Percentiles rank a stretch among this genome's conserved stretches.
These are phyloP conservation scores for Aurelia coerulea DNA, from an alignment of 30 jellyfish, hydroid and myxozoan genomes.

Conservation along the genomic window DNA sequence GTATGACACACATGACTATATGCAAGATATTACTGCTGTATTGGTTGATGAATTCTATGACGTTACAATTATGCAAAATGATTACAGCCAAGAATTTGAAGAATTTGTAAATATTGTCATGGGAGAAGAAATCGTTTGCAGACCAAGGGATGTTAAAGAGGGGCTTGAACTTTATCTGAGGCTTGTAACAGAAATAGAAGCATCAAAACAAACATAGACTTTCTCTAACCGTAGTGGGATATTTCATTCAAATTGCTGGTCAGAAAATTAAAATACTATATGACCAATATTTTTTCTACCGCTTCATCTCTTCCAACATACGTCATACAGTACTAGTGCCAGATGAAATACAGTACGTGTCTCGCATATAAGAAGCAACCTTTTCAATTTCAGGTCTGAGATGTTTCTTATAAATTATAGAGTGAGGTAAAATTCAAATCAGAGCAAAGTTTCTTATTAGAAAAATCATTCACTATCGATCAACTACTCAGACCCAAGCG, in stretches of 20 bases:
- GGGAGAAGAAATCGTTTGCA: slow-evolving; percentile 7
- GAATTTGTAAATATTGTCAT: slow-evolving; percentile 56
- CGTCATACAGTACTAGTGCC: no score
- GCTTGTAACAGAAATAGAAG: slow-evolving; percentile 38
- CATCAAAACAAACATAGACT: slow-evolving; percentile 12
- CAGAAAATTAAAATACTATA: not conserved
- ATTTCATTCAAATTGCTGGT: not conserved
- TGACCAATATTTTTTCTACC: no score
- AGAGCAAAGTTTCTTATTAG: no score
- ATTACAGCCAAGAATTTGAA: slow-evolving; percentile 58
- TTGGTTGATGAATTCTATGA: slow-evolving; percentile 49
- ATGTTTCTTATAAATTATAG: no score
- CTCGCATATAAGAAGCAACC: no score
- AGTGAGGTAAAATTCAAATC: no score
- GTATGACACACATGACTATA: slow-evolving; percentile 26
- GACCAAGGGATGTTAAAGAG: slow-evolving; percentile 57
- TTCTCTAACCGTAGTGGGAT: not conserved
- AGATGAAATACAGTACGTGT: no score
- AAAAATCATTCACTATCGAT: no score
- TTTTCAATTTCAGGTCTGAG: no score
- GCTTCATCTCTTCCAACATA: no score
- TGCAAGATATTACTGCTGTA: slow-evolving; percentile 25
- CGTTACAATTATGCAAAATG: slow-evolving; percentile 24
- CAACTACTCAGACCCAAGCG: no score
- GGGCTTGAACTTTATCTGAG: slow-evolving; percentile 52